Evolutionary conservation across 2,113 vertebrate genomes (phyloP).

Genomic region (Delphinapterus leucas): DNA sequence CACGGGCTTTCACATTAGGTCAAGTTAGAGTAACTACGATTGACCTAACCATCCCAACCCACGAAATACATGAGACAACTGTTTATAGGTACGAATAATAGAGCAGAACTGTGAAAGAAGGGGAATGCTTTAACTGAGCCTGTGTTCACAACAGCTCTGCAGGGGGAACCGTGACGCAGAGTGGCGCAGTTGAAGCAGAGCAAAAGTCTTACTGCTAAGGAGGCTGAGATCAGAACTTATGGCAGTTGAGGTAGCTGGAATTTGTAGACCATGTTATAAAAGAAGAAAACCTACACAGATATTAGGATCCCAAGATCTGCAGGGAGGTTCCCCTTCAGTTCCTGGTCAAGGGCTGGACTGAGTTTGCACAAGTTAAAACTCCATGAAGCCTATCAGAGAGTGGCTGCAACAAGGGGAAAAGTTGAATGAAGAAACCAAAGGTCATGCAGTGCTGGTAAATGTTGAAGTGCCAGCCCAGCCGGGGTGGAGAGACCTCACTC

Average conservation of each 20-base stretch:
- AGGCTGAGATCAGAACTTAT: background rate
- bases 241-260: background rate
- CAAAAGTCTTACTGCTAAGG: background rate
- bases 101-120: background rate
- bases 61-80: background rate
- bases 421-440: background rate
- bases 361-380: background rate
- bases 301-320: background rate
- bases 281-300: background rate
- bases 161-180: background rate
- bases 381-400: background rate
- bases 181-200: background rate
- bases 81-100: background rate
- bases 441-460: background rate
- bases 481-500: background rate
- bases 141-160: background rate
- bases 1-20: background rate
- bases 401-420: background rate
- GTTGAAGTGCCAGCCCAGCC: background rate
- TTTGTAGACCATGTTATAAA: background rate
- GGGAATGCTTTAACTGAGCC: background rate
- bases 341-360: background rate
- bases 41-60: background rate
- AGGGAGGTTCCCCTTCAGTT: background rate
- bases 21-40: background rate